Base-by-base conservation (phyloP, 2,888 invertebrate species). In the Leptinotarsa juncta region DNA sequence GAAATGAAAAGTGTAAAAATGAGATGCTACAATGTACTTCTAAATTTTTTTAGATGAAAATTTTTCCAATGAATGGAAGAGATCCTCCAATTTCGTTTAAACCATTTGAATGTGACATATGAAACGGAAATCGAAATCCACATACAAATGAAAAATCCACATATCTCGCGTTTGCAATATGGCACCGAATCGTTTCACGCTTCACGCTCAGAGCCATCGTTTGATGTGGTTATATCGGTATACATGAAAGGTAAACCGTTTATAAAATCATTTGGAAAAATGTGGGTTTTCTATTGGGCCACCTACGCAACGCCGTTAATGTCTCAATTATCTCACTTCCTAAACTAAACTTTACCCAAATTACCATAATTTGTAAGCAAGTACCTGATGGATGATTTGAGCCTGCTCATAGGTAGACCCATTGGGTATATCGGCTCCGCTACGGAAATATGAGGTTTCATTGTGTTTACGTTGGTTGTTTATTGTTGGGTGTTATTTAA, bases 281-380 rank as follows among this genome's bases (percentile, higher is more conserved):
- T 72, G 53, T 71, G 70, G 75, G 68, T 71, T 74, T 75, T 75
- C 62, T 67, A 67, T 73, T 70, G 72, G 74, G 65, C 77, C 77
- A 77, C 77, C 77, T 74, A 74, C 77, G 48, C 55, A 66, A 32
- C 60, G 42, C 55, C 71, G 78, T 70, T 80, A 78, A 78, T 79
- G 74, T 76, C 80, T 80, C 80, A 79, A 80, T 80, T 79, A 80
- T 78, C 78, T 77, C 77, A 78, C 78, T 77, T 77, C 77, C 78
- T 74, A 78, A 71, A 69, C 67, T 70, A 49, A 69, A 69, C 57
- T 69, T 69, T 69, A 60, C 55, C 48, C 7, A 60, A 48, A 69
- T 69, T 57, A 69, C 69, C 69, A 69, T 69, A 69, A 69, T 69
- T 57, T 48, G 69, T 69, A 49, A 62, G 57, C 57, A 48, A 53